Evolutionary conservation across 2,113 vertebrate species (phyloP).

Genomic region (Camarhynchus parvulus): DNA sequence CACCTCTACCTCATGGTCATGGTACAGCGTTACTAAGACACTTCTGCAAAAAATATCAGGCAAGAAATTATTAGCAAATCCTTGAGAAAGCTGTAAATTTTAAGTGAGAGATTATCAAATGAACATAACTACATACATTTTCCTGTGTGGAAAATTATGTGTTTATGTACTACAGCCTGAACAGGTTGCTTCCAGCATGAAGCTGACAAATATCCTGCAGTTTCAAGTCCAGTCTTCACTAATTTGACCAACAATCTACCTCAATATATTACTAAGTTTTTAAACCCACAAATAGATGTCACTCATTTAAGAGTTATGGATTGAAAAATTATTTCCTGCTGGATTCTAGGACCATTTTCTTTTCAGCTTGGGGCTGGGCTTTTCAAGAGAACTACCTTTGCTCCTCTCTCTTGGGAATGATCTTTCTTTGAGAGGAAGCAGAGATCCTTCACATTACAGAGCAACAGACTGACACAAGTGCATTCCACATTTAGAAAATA

Average conservation of each 20-base stretch:
- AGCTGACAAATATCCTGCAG: background rate
- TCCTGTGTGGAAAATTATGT: background rate
- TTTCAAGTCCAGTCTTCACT: background rate
- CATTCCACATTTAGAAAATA: background rate
- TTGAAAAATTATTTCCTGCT: background rate
- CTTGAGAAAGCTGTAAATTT: background rate
- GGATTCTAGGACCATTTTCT: background rate
- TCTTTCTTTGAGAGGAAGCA: background rate
- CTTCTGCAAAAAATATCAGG: background rate
- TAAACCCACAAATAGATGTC: background rate
- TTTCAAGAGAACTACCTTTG: background rate
- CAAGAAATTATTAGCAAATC: background rate
- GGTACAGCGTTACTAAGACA: background rate
- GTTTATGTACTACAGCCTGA: background rate
- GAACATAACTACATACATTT: background rate
- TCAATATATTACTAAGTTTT: background rate
- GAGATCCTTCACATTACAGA: background rate
- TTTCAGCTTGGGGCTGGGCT: background rate
- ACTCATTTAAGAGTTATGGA: background rate
- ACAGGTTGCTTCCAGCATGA: background rate
- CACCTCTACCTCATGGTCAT: background rate
- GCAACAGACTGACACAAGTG: background rate
- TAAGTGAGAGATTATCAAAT: background rate
- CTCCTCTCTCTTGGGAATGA: background rate
- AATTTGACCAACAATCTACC: background rate